Evolutionary conservation across 2,797 vertebrate genomes (phyloP).

Genomic region (Karalla daura): DNA sequence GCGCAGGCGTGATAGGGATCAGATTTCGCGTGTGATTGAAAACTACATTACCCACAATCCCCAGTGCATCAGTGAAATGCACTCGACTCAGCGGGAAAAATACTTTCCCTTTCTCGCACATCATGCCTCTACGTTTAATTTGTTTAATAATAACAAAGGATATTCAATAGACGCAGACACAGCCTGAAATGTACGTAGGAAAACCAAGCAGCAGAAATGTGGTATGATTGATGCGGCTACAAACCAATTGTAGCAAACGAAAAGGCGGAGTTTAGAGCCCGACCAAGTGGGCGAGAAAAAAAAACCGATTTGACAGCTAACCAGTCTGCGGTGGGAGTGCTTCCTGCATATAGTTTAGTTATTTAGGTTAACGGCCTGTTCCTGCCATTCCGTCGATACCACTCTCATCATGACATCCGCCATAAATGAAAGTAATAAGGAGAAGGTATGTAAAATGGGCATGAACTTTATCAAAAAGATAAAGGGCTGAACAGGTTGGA

Average conservation of each 20-base stretch:
- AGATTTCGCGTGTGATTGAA: rapidly evolving
- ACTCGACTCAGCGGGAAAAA: no score
- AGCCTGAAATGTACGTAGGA: no score
- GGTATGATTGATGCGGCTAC: constrained; percentile 24
- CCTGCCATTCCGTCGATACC: constrained; percentile 10
- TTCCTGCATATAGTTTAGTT: constrained; percentile 64
- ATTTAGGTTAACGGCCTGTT: constrained; percentile 42
- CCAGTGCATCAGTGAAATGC: constrained; percentile 19
- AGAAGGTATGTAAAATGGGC: constrained; percentile 75
- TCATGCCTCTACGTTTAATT: neutral
- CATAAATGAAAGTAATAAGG: constrained; percentile 77
- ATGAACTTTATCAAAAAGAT: constrained; percentile 16
- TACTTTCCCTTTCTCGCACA: neutral
- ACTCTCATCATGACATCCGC: constrained; percentile 77
- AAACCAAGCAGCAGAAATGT: neutral
- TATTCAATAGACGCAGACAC: no score
- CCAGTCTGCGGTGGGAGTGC: constrained; percentile 33
- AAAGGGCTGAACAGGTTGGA: no score
- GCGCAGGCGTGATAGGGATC: no score
- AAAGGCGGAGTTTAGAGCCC: constrained; percentile 51
- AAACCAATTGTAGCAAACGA: constrained; percentile 36
- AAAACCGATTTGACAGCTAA: constrained; percentile 72
- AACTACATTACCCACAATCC: constrained; percentile 68
- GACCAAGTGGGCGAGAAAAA: constrained; percentile 28
- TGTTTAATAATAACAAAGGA: neutral